Conservation (phyloP, 2,113 vertebrate species). For the Istiophorus platypterus region DNA sequence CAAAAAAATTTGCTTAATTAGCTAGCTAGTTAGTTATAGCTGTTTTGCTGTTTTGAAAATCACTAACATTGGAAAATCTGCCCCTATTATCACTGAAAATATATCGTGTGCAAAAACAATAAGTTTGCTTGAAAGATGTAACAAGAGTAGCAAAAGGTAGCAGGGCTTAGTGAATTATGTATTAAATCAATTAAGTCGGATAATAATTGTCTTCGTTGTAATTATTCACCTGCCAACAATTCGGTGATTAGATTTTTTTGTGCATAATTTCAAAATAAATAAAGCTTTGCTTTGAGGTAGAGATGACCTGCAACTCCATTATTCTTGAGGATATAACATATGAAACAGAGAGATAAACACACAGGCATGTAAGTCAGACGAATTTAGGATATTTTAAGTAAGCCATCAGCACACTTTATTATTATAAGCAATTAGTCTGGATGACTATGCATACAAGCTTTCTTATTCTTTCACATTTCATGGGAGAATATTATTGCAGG, state of each 20-base stretch:
- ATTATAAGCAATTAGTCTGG: conserved; percentile 66
- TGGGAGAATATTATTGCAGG: conserved; percentile 46
- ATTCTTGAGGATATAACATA: conserved; percentile 9
- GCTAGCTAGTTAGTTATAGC: too few relatives aligned
- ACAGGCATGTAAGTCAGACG: conserved; percentile 21
- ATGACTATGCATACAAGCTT: conserved; percentile 45
- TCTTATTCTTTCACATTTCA: conserved; percentile 64
- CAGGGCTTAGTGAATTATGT: neutral
- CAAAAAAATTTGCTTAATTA: too few relatives aligned
- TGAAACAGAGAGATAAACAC: conserved; percentile 30
- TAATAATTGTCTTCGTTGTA: neutral
- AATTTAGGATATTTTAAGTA: conserved; percentile 38
- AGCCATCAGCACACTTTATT: conserved; percentile 43
- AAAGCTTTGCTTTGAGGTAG: conserved; percentile 3
- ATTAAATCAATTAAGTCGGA: conserved; percentile 2
- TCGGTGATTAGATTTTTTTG: neutral
- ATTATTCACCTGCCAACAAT: neutral
- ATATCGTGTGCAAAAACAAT: neutral
- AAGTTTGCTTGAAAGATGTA: neutral
- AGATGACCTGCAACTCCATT: conserved; percentile 1
- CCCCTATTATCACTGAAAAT: neutral
- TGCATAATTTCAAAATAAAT: conserved; percentile 20
- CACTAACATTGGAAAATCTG: conserved; percentile 1
- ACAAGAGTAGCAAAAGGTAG: neutral
- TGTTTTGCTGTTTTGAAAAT: neutral